These are phyloP conservation scores for Cettia cetti DNA, from an alignment of 2,113 vertebrate species.

Conservation along the genomic window DNA sequence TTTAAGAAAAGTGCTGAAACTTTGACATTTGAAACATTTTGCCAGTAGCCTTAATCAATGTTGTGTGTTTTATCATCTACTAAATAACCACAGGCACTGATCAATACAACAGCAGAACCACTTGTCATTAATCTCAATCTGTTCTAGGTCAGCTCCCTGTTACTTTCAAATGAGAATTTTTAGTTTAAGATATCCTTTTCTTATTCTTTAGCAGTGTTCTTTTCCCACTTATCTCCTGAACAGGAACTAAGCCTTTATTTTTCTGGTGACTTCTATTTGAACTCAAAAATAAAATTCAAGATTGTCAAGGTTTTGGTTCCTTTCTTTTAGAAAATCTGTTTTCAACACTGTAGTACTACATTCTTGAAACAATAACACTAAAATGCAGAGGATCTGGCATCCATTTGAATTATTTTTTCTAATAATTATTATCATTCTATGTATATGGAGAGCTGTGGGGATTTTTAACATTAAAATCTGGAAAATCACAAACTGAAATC, in stretches of 20 bases:
- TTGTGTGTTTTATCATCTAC: not conserved
- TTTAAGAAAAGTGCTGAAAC: not conserved
- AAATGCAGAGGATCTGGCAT: not conserved
- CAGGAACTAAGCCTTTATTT: not conserved
- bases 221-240: not conserved
- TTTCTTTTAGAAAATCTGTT: not conserved
- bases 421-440: not conserved
- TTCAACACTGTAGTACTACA: not conserved
- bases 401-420: not conserved
- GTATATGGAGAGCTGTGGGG: not conserved
- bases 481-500: not conserved
- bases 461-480: not conserved
- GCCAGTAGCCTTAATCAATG: not conserved
- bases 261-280: not conserved
- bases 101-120: not conserved
- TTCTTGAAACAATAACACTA: not conserved
- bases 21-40: not conserved
- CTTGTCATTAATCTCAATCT: constrained; percentile 22
- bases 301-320: not conserved
- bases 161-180: not conserved
- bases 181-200: not conserved
- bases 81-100: not conserved
- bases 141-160: not conserved
- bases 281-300: not conserved
- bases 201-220: not conserved